Evolutionary conservation across 2,797 vertebrate species (phyloP).

Genomic region (Poecilia velifera): DNA sequence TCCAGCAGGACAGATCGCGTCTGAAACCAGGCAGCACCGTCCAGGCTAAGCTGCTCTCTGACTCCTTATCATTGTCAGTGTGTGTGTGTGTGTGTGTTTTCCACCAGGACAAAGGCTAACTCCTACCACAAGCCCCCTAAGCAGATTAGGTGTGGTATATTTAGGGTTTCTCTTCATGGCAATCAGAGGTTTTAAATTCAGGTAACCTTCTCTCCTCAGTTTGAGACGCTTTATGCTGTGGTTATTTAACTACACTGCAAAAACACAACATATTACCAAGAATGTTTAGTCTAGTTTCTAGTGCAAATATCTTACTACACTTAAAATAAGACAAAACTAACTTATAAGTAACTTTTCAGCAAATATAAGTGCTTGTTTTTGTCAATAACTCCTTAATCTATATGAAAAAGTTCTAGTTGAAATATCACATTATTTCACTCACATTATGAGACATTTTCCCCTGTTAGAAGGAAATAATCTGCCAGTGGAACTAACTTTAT

Average conservation of each 20-base stretch:
- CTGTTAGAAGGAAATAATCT: too few relatives aligned
- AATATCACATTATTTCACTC: too few relatives aligned
- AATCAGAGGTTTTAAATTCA: conserved; percentile 72
- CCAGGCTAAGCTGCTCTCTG: conserved; percentile 41
- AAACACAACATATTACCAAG: conserved; percentile 29
- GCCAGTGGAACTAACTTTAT: too few relatives aligned
- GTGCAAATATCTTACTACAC: too few relatives aligned
- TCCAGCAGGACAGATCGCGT: conserved; percentile 28
- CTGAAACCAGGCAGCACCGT: conserved; percentile 59
- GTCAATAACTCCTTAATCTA: too few relatives aligned
- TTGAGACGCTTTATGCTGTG: conserved; percentile 16
- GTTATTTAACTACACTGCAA: not conserved
- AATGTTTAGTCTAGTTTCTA: too few relatives aligned
- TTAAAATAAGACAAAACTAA: too few relatives aligned
- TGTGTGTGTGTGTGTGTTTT: conserved; percentile 11
- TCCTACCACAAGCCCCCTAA: conserved; percentile 71
- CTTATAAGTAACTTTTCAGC: too few relatives aligned
- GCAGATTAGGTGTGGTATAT: conserved; percentile 90
- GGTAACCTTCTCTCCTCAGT: conserved; percentile 34
- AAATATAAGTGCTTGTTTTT: too few relatives aligned
- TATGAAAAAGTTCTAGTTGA: too few relatives aligned
- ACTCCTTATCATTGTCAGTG: conserved; percentile 51
- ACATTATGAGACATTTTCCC: too few relatives aligned
- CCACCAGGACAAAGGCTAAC: conserved; percentile 58
- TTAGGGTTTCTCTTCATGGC: conserved; percentile 87